Percentiles rank a stretch among this genome's conserved stretches.
phyloP scores from a whole-genome alignment of 2,113 vertebrate species.

The Oncorhynchus nerka region DNA sequence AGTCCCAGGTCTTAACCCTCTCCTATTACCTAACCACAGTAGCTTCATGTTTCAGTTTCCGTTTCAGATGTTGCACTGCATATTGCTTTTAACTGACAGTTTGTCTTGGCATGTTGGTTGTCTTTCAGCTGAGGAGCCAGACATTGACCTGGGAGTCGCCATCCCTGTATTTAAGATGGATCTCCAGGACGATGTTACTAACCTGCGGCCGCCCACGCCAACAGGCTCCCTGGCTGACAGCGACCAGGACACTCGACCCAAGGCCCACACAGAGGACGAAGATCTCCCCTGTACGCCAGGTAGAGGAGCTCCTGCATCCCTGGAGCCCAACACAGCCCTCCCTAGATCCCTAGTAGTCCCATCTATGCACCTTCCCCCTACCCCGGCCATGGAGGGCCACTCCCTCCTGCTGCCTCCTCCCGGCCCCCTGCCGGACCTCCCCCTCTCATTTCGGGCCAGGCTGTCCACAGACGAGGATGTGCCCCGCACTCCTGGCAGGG shows the following conservation, averaged over 20 bases:
- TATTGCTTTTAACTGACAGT: no score
- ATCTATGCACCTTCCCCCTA: slow-evolving; percentile 69
- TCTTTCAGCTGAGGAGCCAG: slow-evolving; percentile 61
- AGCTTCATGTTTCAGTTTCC: no score
- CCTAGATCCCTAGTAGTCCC: slow-evolving; percentile 52
- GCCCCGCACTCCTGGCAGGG: slow-evolving; percentile 88
- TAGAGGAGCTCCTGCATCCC: slow-evolving; percentile 57
- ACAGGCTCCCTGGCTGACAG: slow-evolving; percentile 70
- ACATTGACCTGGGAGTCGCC: slow-evolving; percentile 55
- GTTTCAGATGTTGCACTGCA: no score
- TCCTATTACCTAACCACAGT: neutral
- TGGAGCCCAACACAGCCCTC: slow-evolving; percentile 63
- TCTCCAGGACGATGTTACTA: slow-evolving; percentile 55
- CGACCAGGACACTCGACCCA: slow-evolving; percentile 65
- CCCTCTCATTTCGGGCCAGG: slow-evolving; percentile 64
- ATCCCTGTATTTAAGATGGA: slow-evolving; percentile 63
- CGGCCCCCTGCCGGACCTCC: slow-evolving; percentile 49
- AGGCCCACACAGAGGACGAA: slow-evolving; percentile 71
- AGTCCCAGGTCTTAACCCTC: slow-evolving; percentile 51
- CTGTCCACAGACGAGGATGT: slow-evolving; percentile 84
- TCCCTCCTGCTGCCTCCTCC: slow-evolving; percentile 61
- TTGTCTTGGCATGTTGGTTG: slow-evolving; percentile 21
- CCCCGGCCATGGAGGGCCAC: slow-evolving; percentile 61
- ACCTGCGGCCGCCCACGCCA: slow-evolving; percentile 69
- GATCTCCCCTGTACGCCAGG: slow-evolving; percentile 72